Evolutionary conservation across 2,113 vertebrate genomes (phyloP).

Genomic region (Gracilinanus agilis): DNA sequence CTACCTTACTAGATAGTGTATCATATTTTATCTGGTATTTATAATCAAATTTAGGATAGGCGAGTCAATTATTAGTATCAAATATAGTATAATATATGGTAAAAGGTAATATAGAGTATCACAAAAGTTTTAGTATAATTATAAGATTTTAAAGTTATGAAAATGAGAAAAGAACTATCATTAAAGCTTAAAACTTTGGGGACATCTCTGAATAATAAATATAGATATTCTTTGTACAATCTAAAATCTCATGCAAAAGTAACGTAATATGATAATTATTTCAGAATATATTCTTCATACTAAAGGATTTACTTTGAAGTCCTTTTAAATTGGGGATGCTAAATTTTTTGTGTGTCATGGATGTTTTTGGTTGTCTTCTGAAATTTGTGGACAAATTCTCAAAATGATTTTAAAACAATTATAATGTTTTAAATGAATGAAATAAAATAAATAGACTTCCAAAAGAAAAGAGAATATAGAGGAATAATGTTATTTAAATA

Average conservation of each 20-base stretch:
- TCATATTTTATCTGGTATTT: too few species aligned
- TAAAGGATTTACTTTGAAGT: background rate
- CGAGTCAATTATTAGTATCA: background rate
- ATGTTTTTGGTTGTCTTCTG: background rate
- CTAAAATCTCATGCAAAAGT: background rate
- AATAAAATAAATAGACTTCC: background rate
- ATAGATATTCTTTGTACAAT: background rate
- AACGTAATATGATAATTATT: background rate
- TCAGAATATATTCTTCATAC: background rate
- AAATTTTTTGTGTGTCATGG: background rate
- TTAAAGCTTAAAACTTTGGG: background rate
- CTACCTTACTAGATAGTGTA: background rate
- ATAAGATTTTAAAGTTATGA: background rate
- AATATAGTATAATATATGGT: background rate
- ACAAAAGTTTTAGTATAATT: background rate
- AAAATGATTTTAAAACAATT: background rate
- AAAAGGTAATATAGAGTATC: background rate
- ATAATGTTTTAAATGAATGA: background rate
- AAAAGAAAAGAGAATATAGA: background rate
- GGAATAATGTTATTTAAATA: background rate
- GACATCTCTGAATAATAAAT: too few species aligned
- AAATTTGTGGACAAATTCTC: background rate
- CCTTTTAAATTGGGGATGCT: background rate
- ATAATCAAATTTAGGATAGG: background rate
- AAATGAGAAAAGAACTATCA: background rate